These are phyloP conservation scores for Mormyrus iriodes DNA, from an alignment of 2,113 vertebrate genomes.

Conservation along the genomic window DNA sequence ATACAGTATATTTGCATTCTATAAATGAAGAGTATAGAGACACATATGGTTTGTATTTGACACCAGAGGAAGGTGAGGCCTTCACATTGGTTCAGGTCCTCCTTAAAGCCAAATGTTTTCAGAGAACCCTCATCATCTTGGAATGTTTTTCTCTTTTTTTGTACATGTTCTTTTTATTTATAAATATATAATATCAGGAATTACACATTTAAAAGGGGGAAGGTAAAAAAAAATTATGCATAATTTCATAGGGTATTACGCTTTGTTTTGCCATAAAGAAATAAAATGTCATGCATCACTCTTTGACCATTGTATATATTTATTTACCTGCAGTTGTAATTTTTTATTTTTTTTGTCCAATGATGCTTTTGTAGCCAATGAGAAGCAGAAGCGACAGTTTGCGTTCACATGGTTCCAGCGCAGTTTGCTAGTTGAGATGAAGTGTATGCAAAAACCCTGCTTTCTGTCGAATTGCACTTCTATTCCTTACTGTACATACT, in stretches of 20 bases:
- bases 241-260: constrained; percentile 21
- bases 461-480: constrained; percentile 11
- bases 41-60: constrained; percentile 11
- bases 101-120: constrained; percentile 15
- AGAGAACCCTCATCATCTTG: not conserved
- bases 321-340: constrained; percentile 14
- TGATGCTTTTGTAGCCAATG: not conserved
- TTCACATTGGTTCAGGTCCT: constrained; percentile 10
- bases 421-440: not conserved
- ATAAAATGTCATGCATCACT: constrained; percentile 19
- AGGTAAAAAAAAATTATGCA: constrained; percentile 13
- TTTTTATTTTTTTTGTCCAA: not conserved
- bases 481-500: constrained; percentile 11
- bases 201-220: not conserved
- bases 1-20: constrained; percentile 22
- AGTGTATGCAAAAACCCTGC: not conserved
- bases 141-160: constrained; percentile 4
- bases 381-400: constrained; percentile 5
- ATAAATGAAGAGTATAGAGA: constrained; percentile 16
- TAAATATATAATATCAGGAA: constrained; percentile 21
- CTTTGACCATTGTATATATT: constrained; percentile 15
- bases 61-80: not conserved
- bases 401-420: not conserved
- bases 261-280: constrained; percentile 13
- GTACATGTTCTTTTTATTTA: constrained; percentile 11